Conservation (phyloP, 2,797 vertebrate genomes). For the Taeniopygia guttata region DNA sequence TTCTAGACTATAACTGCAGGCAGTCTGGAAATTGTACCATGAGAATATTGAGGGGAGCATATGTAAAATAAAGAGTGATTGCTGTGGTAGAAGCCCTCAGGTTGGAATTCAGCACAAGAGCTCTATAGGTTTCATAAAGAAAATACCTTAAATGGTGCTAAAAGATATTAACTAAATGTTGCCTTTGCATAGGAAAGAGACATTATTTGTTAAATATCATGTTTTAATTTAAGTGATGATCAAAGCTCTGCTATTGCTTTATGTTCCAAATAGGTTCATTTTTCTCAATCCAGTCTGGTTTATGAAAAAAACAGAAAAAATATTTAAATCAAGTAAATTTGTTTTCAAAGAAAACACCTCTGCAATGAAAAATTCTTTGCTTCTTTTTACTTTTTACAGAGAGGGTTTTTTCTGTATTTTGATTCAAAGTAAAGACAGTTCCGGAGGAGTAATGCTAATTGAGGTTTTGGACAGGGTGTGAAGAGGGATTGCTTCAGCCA, state of each 20-base stretch:
- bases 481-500: background rate
- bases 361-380: background rate
- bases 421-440: background rate
- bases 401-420: background rate
- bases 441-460: background rate
- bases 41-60: background rate
- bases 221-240: background rate
- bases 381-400: background rate
- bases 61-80: constrained; percentile 3
- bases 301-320: background rate
- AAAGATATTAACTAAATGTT: background rate
- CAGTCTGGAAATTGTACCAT: background rate
- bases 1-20: background rate
- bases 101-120: background rate
- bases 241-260: background rate
- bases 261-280: background rate
- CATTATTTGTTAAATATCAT: background rate
- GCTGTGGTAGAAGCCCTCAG: background rate
- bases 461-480: background rate
- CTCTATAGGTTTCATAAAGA: background rate
- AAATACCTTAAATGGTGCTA: background rate
- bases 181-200: background rate
- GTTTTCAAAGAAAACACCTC: background rate
- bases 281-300: background rate
- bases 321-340: background rate